phyloP scores from a whole-genome alignment of 1,140 invertebrate genomes.

The Drosophila kikkawai region DNA sequence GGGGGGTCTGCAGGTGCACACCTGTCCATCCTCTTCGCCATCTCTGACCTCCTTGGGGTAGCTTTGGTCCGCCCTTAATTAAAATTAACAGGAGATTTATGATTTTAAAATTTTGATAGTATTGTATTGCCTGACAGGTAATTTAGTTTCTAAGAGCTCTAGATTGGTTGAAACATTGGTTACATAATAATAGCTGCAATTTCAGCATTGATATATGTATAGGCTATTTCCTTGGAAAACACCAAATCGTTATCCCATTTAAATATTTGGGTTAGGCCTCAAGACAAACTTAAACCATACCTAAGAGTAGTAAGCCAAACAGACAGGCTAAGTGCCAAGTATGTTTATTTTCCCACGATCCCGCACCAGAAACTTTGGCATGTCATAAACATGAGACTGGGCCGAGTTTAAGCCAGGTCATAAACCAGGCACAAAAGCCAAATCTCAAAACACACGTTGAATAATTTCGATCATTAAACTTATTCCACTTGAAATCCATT shows the following conservation, averaged over 20 bases:
- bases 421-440: constrained; percentile 58
- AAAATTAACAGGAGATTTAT: not conserved
- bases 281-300: constrained; percentile 3
- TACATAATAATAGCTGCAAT: not conserved
- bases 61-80: not conserved
- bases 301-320: not conserved
- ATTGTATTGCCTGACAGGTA: not conserved
- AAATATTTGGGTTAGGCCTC: not conserved
- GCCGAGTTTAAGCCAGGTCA: constrained; percentile 31
- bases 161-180: not conserved
- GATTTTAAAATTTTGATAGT: not conserved
- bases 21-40: not conserved
- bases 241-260: not conserved
- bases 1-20: not conserved
- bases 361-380: not conserved
- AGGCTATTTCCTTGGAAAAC: not conserved
- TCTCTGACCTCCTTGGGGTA: not conserved
- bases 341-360: constrained; percentile 27
- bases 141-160: not conserved
- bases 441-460: constrained; percentile 62
- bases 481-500: constrained; percentile 66
- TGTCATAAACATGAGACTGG: constrained; percentile 51
- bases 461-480: constrained; percentile 77
- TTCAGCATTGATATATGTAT: not conserved
- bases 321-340: not conserved